These are phyloP conservation scores for Nilaparvata lugens DNA, from an alignment of 1,140 invertebrate genomes.

Conservation along the genomic window DNA sequence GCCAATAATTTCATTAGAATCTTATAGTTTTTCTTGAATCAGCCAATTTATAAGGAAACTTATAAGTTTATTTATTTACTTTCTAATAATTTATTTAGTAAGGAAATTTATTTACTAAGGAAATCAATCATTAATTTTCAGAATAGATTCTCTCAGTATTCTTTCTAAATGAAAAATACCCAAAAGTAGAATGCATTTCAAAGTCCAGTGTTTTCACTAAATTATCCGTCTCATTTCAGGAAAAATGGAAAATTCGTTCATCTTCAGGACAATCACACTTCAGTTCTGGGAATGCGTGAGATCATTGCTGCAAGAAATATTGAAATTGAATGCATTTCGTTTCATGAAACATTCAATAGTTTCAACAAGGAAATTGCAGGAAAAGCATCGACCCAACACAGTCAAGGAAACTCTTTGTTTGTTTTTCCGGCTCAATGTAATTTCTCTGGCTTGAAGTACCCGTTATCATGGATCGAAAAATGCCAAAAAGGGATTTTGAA, in stretches of 20 bases:
- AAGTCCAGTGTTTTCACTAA: too few relatives aligned
- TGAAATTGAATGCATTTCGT: slow-evolving; percentile 37
- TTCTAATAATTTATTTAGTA: too few relatives aligned
- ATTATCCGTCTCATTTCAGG: background rate
- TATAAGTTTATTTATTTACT: too few relatives aligned
- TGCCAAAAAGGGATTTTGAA: slow-evolving; percentile 51
- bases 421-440: slow-evolving; percentile 90
- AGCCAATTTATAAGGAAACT: too few relatives aligned
- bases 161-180: too few relatives aligned
- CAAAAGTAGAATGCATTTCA: too few relatives aligned
- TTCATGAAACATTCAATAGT: slow-evolving; percentile 24
- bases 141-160: too few relatives aligned
- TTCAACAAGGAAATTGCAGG: slow-evolving; percentile 1
- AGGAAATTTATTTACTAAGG: too few relatives aligned
- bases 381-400: background rate
- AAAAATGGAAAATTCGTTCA: slow-evolving; percentile 62
- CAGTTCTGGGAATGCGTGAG: slow-evolving; percentile 84
- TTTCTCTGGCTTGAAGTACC: slow-evolving; percentile 87
- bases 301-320: slow-evolving; percentile 34
- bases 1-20: too few relatives aligned
- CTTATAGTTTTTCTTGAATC: too few relatives aligned
- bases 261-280: slow-evolving; percentile 88
- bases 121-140: too few relatives aligned
- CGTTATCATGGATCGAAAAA: slow-evolving; percentile 58
- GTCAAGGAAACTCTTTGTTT: slow-evolving; percentile 55